Base-by-base conservation (phyloP, 1,140 invertebrate species). In the Zeugodacus cucurbitae region DNA sequence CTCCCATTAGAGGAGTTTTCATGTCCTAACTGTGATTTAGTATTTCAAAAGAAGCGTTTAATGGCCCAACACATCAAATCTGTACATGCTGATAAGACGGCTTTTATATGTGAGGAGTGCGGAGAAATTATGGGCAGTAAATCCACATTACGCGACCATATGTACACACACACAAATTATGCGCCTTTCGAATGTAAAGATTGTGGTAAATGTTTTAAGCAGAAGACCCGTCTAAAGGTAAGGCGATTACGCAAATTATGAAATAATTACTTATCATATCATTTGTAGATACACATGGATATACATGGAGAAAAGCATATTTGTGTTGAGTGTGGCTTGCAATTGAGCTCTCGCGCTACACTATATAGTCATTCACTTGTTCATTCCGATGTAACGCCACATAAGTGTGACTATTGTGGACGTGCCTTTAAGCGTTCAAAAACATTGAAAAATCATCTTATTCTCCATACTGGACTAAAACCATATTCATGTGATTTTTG, bases 161-260 rank as follows among this genome's bases (percentile, higher is more conserved):
- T 94, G 54, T 90, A 94, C 1, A 93, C 92, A 78, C 94, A 95
- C 87, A 94, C 93, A n/a, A 94, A 94, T 62, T 91, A 93, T 6
- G 91, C 94, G 0, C 94, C 94, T 0, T 94, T 93, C 67, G 91
- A 93, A 64, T 95, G 94, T 88, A 92, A 93, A 48, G 91, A 93
- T 58, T 94, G 94, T 89, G 91, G 91, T 82, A 94, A 94, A 89
- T 93, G 92, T 88, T 94, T 93, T 32, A 93, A 93, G 29, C 91
- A 90, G 59, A 85, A 89, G 8, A 90, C 88, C 1, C 70, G 70
- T 17, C 10, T 74, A 74, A 74, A 37, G 70, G 70, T 74, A 74
- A 74, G 5, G 22, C 5, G 7, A 41, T n/a, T 41, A 41, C 44
- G 44, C 29, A 26, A 37, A 26, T 44, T 57, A 17, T 54, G 32